phyloP scores from a whole-genome alignment of 2,888 invertebrate species.

The Caenorhabditis auriculariae region DNA sequence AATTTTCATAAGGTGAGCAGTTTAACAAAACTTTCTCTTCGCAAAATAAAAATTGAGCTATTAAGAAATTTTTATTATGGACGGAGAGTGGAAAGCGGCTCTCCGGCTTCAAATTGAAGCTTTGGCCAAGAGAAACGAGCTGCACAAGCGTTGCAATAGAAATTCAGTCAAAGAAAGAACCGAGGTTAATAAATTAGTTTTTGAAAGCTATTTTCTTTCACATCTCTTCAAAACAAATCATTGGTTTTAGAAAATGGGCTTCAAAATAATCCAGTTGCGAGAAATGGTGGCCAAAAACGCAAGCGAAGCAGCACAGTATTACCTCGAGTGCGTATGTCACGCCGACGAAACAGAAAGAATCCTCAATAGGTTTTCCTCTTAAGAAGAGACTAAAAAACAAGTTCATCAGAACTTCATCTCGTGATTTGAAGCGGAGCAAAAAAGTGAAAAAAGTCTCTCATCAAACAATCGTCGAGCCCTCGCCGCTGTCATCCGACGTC shows the following conservation, averaged over 20 bases:
- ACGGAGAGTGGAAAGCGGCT: conserved; percentile 42
- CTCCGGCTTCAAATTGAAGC: conserved; percentile 50
- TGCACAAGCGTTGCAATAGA: conserved; percentile 27
- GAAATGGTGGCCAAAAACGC: conserved; percentile 38
- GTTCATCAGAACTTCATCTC: conserved; percentile 9
- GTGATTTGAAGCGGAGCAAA: conserved; percentile 2
- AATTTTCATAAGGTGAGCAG: background rate
- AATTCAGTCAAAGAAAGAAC: conserved; percentile 29
- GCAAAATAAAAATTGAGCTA: too few relatives aligned
- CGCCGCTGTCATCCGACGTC: too few relatives aligned
- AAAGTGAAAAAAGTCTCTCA: too few relatives aligned
- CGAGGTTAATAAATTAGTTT: conserved; percentile 18
- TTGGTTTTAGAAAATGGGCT: conserved; percentile 41
- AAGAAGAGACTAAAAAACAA: conserved; percentile 3
- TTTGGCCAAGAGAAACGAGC: conserved; percentile 47
- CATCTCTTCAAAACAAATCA: conserved; percentile 6
- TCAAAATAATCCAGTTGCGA: conserved; percentile 40
- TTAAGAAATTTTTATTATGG: too few relatives aligned
- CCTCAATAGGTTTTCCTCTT: conserved; percentile 20
- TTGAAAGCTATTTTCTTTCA: background rate
- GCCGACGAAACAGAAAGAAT: conserved; percentile 53
- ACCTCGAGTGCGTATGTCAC: conserved; percentile 48
- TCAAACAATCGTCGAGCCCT: too few relatives aligned
- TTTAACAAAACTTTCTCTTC: background rate
- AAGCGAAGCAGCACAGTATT: conserved; percentile 44